Percentiles rank a stretch among this genome's conserved stretches.
Conservation (phyloP, 2,888 invertebrate genomes). For the Thumatha senex region DNA sequence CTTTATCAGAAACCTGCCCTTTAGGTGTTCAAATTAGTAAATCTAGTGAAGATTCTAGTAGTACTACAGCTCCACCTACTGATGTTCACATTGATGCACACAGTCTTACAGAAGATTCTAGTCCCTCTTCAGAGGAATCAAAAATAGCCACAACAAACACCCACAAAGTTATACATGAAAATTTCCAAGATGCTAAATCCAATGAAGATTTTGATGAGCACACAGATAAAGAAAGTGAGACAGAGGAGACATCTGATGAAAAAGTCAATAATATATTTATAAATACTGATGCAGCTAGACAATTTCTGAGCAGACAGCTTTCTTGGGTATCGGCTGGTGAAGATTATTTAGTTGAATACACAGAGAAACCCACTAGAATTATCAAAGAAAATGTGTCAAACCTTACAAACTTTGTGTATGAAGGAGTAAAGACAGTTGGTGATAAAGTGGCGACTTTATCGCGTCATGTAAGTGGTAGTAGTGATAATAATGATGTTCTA, state of each 20-base stretch:
- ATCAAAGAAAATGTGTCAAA: conserved; percentile 90
- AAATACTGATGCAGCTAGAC: conserved; percentile 90
- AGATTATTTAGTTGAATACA: conserved; percentile 86
- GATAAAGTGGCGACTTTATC: conserved; percentile 89
- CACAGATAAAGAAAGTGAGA: conserved; percentile 53
- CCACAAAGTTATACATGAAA: conserved; percentile 52
- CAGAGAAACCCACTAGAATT: conserved; percentile 86
- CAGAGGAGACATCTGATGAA: conserved; percentile 55
- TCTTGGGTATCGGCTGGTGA: conserved; percentile 89
- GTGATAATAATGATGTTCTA: conserved; percentile 85
- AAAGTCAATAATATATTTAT: conserved; percentile 87
- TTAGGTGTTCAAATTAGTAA: conserved; percentile 84
- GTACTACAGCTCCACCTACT: conserved; percentile 82
- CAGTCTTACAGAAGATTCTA: conserved; percentile 82
- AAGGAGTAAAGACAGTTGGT: conserved; percentile 89
- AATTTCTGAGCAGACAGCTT: conserved; percentile 89
- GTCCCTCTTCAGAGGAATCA: conserved; percentile 82
- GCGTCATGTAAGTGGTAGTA: conserved; percentile 89
- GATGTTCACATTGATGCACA: conserved; percentile 82
- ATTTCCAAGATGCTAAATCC: conserved; percentile 43
- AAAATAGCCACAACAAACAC: conserved; percentile 73
- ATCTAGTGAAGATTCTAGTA: conserved; percentile 84
- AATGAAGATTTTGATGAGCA: conserved; percentile 51
- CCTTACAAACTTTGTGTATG: conserved; percentile 88
- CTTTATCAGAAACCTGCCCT: conserved; percentile 86